These are phyloP conservation scores for Cotesia glomerata DNA, from an alignment of 1,140 invertebrate species.

Conservation along the genomic window DNA sequence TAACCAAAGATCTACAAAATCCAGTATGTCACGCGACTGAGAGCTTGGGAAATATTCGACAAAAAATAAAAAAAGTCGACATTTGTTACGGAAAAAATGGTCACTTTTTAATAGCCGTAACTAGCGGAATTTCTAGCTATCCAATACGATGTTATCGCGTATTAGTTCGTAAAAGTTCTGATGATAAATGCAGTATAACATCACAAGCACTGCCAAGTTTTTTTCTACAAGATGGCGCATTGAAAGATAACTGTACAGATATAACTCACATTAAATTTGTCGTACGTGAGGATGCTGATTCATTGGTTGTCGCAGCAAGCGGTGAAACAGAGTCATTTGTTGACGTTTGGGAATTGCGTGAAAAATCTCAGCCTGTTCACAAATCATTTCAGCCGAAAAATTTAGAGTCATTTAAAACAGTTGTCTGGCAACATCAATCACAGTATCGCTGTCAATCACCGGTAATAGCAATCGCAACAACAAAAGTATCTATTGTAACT, in stretches of 20 bases:
- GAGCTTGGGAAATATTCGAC: constrained; percentile 75
- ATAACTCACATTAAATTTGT: constrained; percentile 82
- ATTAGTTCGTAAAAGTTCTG: constrained; percentile 64
- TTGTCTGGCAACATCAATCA: constrained; percentile 75
- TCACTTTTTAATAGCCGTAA: constrained; percentile 78
- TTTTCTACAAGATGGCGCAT: constrained; percentile 72
- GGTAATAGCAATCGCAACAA: constrained; percentile 65
- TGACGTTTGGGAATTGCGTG: constrained; percentile 86
- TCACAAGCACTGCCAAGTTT: constrained; percentile 83
- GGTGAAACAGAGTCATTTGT: constrained; percentile 71
- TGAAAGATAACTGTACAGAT: constrained; percentile 59
- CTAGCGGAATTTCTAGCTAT: constrained; percentile 71
- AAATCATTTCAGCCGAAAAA: constrained; percentile 70
- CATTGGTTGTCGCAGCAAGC: constrained; percentile 75
- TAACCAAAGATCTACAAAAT: constrained; percentile 63
- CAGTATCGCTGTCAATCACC: constrained; percentile 65
- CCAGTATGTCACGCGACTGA: constrained; percentile 66
- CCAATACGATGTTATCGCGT: constrained; percentile 80
- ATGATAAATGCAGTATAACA: constrained; percentile 67
- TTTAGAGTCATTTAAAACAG: constrained; percentile 71
- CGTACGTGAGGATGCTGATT: constrained; percentile 81
- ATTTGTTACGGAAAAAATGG: constrained; percentile 81
- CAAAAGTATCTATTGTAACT: constrained; percentile 70
- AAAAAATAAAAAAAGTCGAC: constrained; percentile 77
- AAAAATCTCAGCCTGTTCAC: constrained; percentile 79